Evolutionary conservation across 2,888 invertebrate species (phyloP), one percentile per base, ranked within the genome.

Genomic region (Antheraea yamamai): DNA sequence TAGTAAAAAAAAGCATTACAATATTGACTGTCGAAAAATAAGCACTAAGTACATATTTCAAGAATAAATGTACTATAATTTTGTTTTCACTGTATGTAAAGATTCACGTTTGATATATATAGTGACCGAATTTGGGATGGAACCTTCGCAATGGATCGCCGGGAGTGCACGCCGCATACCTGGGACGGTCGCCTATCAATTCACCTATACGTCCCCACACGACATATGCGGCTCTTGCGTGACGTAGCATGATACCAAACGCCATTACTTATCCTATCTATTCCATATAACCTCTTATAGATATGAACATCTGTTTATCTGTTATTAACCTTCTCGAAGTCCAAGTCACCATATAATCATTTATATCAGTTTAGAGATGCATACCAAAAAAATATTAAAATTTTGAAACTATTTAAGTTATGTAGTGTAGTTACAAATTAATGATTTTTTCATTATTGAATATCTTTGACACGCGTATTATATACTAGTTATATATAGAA

Each of bases 171-270:
- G 30, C 64, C 30, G 30, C 64, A 30, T 66, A 30, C 64, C 64
- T 66, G 64, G 4, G 26, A 26, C 14, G 64, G 30, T 66, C 16
- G 30, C 4, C 64, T 18, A 26, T 66, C 30, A 66, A 66, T 66
- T 66, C 26, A 30, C 30, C 64, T 30, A 66, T 66, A 30, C 30
- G 16, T 66, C 64, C 30, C 30, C 16, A 66, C 26, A 26, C 88
- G 81, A 85, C 87, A 82, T 83, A 85, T 87, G 85, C 82, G 86
- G 85, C 82, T 86, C 81, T 82, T 80, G 80, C 81, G 84, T 88
- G 88, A 90, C 89, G 88, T 85, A 84, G 81, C 87, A 80, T 81
- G 78, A 79, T 78, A 80, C 81, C 82, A 79, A 78, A 83, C 87
- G 88, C 89, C 89, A 89, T 91, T 87, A 84, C 84, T 88, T 83